These are phyloP conservation scores for Anarrhichthys ocellatus DNA, from an alignment of 2,113 vertebrate species.

Conservation along the genomic window DNA sequence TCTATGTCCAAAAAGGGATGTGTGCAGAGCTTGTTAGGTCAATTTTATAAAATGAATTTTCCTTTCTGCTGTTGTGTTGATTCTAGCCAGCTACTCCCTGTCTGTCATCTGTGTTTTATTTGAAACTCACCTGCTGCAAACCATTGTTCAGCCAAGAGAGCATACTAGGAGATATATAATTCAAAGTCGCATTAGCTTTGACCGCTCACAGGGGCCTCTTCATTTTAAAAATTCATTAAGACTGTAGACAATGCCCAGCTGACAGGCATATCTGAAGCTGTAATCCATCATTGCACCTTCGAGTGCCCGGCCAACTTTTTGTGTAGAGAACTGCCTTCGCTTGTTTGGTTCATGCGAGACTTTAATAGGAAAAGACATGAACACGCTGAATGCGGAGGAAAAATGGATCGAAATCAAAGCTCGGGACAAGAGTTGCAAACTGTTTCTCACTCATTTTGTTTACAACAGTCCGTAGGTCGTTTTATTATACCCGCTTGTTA, in stretches of 20 bases:
- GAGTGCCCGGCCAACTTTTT: constrained; percentile 9
- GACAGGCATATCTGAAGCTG: constrained; percentile 37
- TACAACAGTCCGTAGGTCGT: constrained; percentile 1
- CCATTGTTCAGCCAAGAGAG: constrained; percentile 16
- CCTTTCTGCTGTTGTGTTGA: background rate
- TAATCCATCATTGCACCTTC: constrained; percentile 54
- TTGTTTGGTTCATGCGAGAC: background rate
- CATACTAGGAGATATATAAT: constrained; percentile 39
- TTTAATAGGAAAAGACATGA: constrained; percentile 13
- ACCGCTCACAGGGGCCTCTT: constrained; percentile 53
- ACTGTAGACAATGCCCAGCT: constrained; percentile 40
- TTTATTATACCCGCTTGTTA: background rate
- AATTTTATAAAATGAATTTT: background rate
- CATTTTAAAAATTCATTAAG: constrained; percentile 55
- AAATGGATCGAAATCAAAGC: constrained; percentile 26
- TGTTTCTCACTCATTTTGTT: constrained; percentile 16
- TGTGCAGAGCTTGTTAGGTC: constrained; percentile 3
- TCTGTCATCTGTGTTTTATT: constrained; percentile 12
- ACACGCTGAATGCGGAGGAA: background rate
- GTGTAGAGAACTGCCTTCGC: background rate
- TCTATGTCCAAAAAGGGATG: background rate
- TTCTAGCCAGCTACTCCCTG: background rate
- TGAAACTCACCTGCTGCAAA: constrained; percentile 12
- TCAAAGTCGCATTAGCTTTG: constrained; percentile 57
- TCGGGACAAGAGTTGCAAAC: background rate